phyloP scores from a whole-genome alignment of 92 coral and sea anemone genomes.

The Scolanthus callimorphus region DNA sequence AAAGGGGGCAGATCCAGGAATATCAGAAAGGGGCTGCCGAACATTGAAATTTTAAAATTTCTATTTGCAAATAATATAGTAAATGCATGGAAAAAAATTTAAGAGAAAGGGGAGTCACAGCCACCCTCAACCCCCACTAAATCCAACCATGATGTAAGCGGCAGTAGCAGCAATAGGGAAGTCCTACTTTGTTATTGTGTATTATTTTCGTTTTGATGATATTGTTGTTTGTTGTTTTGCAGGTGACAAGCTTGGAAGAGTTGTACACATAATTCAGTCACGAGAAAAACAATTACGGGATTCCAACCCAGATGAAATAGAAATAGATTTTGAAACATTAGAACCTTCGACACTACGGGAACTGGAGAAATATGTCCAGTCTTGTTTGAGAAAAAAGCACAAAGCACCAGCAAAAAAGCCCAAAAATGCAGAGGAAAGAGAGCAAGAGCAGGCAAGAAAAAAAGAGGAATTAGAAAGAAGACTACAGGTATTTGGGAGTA shows the following conservation, averaged over 20 bases:
- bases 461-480: conserved; percentile 91
- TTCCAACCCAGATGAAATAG: conserved; percentile 99
- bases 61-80: too few relatives aligned
- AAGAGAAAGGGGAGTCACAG: too few relatives aligned
- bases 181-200: too few relatives aligned
- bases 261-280: conserved; percentile 93
- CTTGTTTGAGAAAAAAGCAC: conserved; percentile 91
- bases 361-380: conserved; percentile 94
- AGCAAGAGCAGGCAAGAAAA: conserved; percentile 94
- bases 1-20: background rate
- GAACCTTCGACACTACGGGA: conserved; percentile 95
- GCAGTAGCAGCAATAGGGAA: too few relatives aligned
- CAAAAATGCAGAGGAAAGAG: conserved; percentile 96
- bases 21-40: background rate
- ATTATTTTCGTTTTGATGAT: too few relatives aligned
- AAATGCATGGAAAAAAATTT: too few relatives aligned
- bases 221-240: conserved; percentile 74
- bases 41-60: too few relatives aligned
- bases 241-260: conserved; percentile 96
- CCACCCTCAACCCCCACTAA: too few relatives aligned
- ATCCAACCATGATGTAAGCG: too few relatives aligned
- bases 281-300: conserved; percentile 94
- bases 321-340: conserved; percentile 98
- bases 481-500: conserved; percentile 66
- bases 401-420: conserved; percentile 92